Conservation (phyloP, 2,113 vertebrate species). For the Tricholaema leucomelas region DNA sequence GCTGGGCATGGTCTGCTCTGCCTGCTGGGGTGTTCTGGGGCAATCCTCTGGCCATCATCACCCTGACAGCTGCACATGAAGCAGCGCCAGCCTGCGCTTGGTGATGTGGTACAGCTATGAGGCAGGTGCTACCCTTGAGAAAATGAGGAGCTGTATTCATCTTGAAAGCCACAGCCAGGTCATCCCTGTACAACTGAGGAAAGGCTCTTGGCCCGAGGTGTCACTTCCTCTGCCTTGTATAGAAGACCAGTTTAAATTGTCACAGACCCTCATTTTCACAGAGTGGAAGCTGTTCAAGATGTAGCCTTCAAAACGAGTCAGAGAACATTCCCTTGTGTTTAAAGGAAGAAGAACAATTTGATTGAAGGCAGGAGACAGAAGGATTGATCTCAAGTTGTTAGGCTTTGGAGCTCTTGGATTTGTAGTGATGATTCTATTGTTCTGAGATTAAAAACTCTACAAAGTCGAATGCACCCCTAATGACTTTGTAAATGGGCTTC, state of each 20-base stretch:
- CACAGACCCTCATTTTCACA: not conserved
- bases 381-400: not conserved
- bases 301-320: not conserved
- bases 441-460: not conserved
- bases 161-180: not conserved
- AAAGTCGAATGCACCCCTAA: not conserved
- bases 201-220: not conserved
- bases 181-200: not conserved
- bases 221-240: not conserved
- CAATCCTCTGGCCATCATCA: rapidly evolving
- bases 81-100: rapidly evolving
- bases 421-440: not conserved
- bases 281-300: not conserved
- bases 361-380: not conserved
- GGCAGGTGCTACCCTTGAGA: not conserved
- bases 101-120: not conserved
- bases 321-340: not conserved
- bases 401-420: not conserved
- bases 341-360: not conserved
- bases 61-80: not conserved
- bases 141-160: not conserved
- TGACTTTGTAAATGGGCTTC: not conserved
- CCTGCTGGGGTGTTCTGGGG: not conserved
- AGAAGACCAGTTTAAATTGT: not conserved
- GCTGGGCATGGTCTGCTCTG: not conserved